A percentile compares a stretch with the other conserved stretches of the same genome.
Evolutionary conservation across 1,140 invertebrate species (phyloP).

Genomic region (Pomacea maculata): DNA sequence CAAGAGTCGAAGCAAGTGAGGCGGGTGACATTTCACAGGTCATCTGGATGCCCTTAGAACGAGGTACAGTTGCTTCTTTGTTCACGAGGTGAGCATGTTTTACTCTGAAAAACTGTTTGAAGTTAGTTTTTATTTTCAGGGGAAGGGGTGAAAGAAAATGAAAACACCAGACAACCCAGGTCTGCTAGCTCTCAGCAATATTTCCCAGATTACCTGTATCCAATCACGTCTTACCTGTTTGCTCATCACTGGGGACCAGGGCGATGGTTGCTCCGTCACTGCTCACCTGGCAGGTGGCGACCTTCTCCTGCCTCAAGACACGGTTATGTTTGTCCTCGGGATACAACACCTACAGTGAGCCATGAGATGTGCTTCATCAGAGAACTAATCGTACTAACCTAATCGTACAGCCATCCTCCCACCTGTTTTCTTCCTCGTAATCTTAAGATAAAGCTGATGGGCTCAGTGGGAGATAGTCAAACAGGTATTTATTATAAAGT

Average conservation of each 20-base stretch:
- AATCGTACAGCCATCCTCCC: too few species aligned
- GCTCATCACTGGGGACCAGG: not conserved
- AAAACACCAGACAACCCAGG: not conserved
- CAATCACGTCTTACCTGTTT: not conserved
- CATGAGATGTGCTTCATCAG: too few species aligned
- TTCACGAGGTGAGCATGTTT: too few species aligned
- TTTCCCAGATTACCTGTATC: not conserved
- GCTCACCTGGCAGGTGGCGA: not conserved
- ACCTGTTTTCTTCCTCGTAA: too few species aligned
- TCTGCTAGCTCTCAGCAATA: not conserved
- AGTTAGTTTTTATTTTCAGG: too few species aligned
- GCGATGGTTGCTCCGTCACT: not conserved
- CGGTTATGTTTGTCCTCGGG: constrained; percentile 13
- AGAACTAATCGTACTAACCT: too few species aligned
- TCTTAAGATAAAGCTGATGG: too few species aligned
- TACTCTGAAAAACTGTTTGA: not conserved
- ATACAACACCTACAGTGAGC: constrained; percentile 6
- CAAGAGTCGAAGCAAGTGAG: not conserved
- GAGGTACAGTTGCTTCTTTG: not conserved
- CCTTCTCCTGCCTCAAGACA: not conserved
- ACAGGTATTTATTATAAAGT: too few species aligned
- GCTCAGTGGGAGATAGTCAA: too few species aligned
- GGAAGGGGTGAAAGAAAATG: not conserved
- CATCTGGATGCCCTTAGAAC: not conserved
- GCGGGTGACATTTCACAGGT: too few species aligned